Evolutionary conservation across 2,888 invertebrate species (phyloP), one percentile per base, ranked within the genome.

Genomic region (Nemoura dubitans): DNA sequence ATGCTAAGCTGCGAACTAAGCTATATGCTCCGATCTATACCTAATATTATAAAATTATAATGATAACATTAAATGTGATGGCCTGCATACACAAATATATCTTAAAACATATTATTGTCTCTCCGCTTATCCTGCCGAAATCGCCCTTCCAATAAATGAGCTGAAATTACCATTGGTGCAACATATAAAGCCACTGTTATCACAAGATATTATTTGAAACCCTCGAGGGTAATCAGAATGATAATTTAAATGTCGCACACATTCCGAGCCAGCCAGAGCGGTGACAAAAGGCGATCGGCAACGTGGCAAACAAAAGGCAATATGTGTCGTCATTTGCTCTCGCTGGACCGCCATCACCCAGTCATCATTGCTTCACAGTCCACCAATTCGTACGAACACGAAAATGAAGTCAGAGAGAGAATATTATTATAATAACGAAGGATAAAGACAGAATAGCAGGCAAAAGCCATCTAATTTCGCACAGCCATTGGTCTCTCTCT

Each of bases 381-480:
- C 59, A 59, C 6, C 59, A 59, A 59, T 59, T 59, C 59, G 59
- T 21, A 59, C 21, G 1, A 3, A 36, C 21, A 59, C 59, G 59
- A 59, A 59, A 59, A 59, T 59, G 21, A 59, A 59, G 16, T 59
- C 59, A 21, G 59, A 59, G 59, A 59, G 59, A 59, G 21, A 59
- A 59, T 59, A 59, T 59, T 36, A 36, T 36, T 21, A 59, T 59
- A 59, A 59, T 59, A 59, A 59, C 14, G 76, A 85, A 28, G 43
- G 76, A 43, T 85, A 43, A 43, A 42, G 81, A 80, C 27, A 27
- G 83, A 80, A 83, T 76, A 86, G 76, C 42, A 85, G 25, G 77
- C 85, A 29, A 36, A n/a, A 83, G 78, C 87, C 82, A 87, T 87
- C 87, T 86, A 78, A 86, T 86, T 76, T 78, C 77, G 86, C 80